phyloP scores from a whole-genome alignment of 2,797 vertebrate genomes.

The Poecile montanus region DNA sequence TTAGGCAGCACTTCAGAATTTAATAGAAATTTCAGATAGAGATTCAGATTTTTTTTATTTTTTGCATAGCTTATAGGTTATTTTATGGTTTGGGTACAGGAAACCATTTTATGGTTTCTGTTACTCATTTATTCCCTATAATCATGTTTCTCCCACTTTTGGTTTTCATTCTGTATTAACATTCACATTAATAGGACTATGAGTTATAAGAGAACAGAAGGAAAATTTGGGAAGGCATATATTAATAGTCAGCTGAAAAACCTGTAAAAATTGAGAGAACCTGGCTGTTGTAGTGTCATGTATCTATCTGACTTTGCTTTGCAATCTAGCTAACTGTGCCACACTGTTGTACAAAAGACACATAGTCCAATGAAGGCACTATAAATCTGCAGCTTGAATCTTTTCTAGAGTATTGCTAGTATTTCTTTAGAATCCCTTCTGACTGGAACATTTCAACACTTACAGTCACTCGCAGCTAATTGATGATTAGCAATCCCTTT shows the following conservation, averaged over 20 bases:
- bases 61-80: neutral
- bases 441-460: neutral
- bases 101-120: neutral
- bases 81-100: neutral
- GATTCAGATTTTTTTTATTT: neutral
- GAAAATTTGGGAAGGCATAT: neutral
- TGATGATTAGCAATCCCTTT: neutral
- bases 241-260: neutral
- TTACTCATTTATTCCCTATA: neutral
- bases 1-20: neutral
- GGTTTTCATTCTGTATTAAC: neutral
- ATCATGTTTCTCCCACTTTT: neutral
- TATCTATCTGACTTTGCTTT: neutral
- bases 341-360: neutral
- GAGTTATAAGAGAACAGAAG: neutral
- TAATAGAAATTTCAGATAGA: neutral
- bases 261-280: neutral
- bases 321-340: neutral
- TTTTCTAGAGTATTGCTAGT: neutral
- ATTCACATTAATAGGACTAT: neutral
- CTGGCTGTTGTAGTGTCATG: neutral
- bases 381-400: neutral
- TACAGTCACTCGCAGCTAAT: neutral
- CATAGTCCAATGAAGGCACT: neutral
- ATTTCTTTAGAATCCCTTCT: neutral